phyloP scores from a whole-genome alignment of 2,888 invertebrate species.

The Diogma glabrata region DNA sequence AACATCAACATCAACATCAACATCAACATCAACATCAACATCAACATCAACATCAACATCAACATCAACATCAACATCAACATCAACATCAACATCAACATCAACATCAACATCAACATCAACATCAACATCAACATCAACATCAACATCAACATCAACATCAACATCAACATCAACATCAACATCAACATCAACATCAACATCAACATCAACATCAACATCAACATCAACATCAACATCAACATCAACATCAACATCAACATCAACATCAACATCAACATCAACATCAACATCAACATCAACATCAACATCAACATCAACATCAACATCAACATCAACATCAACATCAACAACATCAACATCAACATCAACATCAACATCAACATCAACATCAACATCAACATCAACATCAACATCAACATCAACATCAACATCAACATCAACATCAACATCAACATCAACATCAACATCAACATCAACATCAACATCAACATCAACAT shows the following conservation, averaged over 20 bases:
- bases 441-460: conserved; percentile 12
- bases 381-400: conserved; percentile 8
- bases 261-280: conserved; percentile 10
- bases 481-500: conserved; percentile 12
- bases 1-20: conserved; percentile 12
- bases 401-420: conserved; percentile 11
- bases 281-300: conserved; percentile 12
- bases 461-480: conserved; percentile 12
- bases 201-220: conserved; percentile 11
- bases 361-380: conserved; percentile 9
- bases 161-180: conserved; percentile 9
- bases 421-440: conserved; percentile 11
- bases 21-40: conserved; percentile 12
- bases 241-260: conserved; percentile 11
- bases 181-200: conserved; percentile 11
- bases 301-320: conserved; percentile 9
- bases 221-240: conserved; percentile 11
- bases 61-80: conserved; percentile 12
- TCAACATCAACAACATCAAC: conserved; percentile 9
- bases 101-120: conserved; percentile 11
- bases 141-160: conserved; percentile 12
- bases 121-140: conserved; percentile 11
- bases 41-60: conserved; percentile 12
- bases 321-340: conserved; percentile 10
- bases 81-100: conserved; percentile 11